Evolutionary conservation across 1,140 invertebrate species (phyloP).

Genomic region (Platyura marginata): DNA sequence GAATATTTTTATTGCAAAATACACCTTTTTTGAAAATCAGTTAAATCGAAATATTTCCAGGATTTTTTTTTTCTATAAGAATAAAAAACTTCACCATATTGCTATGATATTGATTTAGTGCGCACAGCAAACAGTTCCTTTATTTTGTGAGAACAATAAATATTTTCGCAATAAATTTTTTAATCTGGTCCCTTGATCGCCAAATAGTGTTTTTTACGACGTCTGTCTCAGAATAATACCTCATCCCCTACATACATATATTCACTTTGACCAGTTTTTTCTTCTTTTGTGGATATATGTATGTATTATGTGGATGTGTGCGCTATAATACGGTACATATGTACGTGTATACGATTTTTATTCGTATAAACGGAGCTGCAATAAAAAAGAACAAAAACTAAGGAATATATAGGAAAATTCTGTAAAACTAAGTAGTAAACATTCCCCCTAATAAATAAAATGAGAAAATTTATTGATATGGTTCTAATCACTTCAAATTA

Average conservation of each 20-base stretch:
- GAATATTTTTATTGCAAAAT: too few relatives aligned
- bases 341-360: too few relatives aligned
- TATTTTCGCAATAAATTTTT: conserved; percentile 3
- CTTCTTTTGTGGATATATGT: not conserved
- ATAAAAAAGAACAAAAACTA: not conserved
- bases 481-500: conserved; percentile 1
- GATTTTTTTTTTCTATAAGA: too few relatives aligned
- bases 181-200: conserved; percentile 2
- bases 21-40: too few relatives aligned
- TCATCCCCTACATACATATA: not conserved
- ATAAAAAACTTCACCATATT: too few relatives aligned
- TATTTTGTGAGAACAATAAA: conserved; percentile 3
- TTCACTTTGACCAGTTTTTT: not conserved
- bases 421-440: too few relatives aligned
- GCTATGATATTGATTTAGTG: too few relatives aligned
- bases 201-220: conserved; percentile 3
- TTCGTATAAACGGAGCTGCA: too few relatives aligned
- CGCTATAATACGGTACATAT: too few relatives aligned
- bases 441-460: not conserved
- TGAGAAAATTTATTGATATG: not conserved
- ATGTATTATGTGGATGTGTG: not conserved
- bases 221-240: not conserved
- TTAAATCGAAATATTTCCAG: too few relatives aligned
- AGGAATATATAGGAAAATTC: too few relatives aligned
- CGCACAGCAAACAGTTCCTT: too few relatives aligned